Evolutionary conservation across 2,113 vertebrate genomes (phyloP), one percentile per base, ranked within the genome.

Genomic region (Cavia porcellus): DNA sequence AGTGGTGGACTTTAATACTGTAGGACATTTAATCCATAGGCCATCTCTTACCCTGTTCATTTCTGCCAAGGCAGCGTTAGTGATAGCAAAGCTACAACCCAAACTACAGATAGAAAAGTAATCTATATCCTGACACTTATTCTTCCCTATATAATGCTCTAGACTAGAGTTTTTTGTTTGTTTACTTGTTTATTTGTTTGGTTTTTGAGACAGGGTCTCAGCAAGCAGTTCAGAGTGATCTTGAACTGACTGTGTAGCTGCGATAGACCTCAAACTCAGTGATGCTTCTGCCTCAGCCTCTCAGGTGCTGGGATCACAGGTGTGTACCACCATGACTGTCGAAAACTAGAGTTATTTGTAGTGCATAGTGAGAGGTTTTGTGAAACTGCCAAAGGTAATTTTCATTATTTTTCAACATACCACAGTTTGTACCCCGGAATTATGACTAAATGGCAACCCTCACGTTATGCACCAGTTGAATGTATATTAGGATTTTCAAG

Each of bases 351-450:
- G 22, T 25, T 57, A 42, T 19, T 75, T 30, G 17, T 52, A 24
- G 10, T 47, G 88, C 2, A 1, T 61, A 62, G 89, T 55, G 15
- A 92, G 52, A 86, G 38, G 90, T 19, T 59, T 87, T n/a, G 45
- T 68, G 55, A 96, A 68, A 20, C 84, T 68, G 87, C 87, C 30
- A 42, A 59, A 91, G 90, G n/a, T 59, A 38, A 74, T 72, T 77
- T 5, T 89, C 52, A 15, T 85, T 68, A 68, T 50, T 59, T 35
- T 15, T 52, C 28, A 74, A 47, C 10, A 64, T 10, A 20, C 30
- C 75, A n/a, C 6, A 85, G 22, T 61, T 94, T 45, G 50, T 20
- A 47, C 6, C 35, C 2, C 84, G 80, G 68, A 81, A 3, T 4
- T 82, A 12, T 24, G 3, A 0, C 3, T 11, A n/a, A 20, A 19